Percentiles rank a stretch among this genome's conserved stretches.
Conservation (phyloP, 2,113 vertebrate genomes). For the Elephantulus edwardii region DNA sequence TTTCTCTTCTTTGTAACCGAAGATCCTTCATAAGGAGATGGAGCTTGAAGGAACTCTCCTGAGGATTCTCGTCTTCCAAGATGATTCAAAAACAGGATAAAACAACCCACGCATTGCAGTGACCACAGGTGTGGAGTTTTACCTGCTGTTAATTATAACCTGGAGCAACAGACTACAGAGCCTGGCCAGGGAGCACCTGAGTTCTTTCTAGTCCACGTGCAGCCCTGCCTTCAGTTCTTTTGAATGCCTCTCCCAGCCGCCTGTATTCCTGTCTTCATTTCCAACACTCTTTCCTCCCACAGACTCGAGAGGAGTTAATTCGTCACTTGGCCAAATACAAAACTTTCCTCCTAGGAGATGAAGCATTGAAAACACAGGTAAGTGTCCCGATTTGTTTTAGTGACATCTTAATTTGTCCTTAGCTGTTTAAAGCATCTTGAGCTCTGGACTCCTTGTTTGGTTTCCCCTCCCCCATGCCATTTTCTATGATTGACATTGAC, state of each 20-base stretch:
- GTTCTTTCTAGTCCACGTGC: background rate
- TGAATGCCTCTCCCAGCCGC: background rate
- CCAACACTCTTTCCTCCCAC: slow-evolving; percentile 14
- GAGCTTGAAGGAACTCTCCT: background rate
- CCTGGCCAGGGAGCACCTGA: background rate
- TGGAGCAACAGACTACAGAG: background rate
- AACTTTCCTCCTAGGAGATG: slow-evolving; percentile 13
- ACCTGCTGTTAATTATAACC: too few species aligned
- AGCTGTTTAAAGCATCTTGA: background rate
- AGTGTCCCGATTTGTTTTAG: background rate
- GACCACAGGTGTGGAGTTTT: background rate
- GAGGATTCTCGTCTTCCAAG: background rate
- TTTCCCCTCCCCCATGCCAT: background rate
- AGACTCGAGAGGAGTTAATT: background rate
- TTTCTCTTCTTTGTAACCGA: background rate
- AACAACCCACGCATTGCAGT: background rate
- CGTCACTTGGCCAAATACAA: slow-evolving; percentile 16
- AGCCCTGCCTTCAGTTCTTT: background rate
- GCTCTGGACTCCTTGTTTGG: background rate
- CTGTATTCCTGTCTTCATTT: background rate
- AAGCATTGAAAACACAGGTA: background rate
- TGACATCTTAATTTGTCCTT: background rate
- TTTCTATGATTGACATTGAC: background rate
- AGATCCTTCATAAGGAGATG: background rate
- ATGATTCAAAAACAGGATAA: background rate